Evolutionary conservation across 2,797 vertebrate genomes (phyloP), one percentile per base, ranked within the genome.

Genomic region (Pygocentrus nattereri): DNA sequence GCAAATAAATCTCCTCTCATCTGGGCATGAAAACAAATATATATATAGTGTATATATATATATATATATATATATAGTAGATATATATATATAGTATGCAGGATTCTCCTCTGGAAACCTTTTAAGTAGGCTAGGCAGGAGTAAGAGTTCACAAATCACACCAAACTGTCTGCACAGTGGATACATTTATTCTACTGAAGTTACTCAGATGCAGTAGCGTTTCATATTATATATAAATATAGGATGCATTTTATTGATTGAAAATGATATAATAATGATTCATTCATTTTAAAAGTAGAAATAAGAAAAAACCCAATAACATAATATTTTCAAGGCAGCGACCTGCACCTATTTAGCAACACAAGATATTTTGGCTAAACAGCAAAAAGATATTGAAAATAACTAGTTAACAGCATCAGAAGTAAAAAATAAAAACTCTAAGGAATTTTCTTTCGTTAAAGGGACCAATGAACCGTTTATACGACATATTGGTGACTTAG

Each of bases 1-100:
- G 83, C 77, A 80, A 83, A 67, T 84, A 74, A 83, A 86, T 86
- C 79, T 80, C 59, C 21, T 67, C 30, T 47, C 25, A 62, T 74
- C 47, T 50, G 11, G 31, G 15, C 31, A 34, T 74, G 30, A 10
- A 78, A 34, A 65, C n/a, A 41, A 64, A 50, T 10, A 50, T 21
- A 47, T 50, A 50, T 50, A 71, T 27, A 50, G n/a, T n/a, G n/a
- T n/a, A n/a, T n/a, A n/a, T n/a, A n/a, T n/a, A n/a, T n/a, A n/a
- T n/a, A n/a, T n/a, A n/a, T n/a, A n/a, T n/a, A n/a, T n/a, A n/a
- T n/a, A n/a, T n/a, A n/a, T n/a, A n/a, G n/a, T n/a, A n/a, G n/a
- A 50, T 10, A 50, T 21, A 47, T 50, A 50, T 50, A 71, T 27
- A 50, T 50, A 54, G 27, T 54, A 54, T 34, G n/a, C 2, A 27